These are phyloP conservation scores for Hyppa rectilinea DNA, from an alignment of 2,888 invertebrate genomes.

Conservation along the genomic window DNA sequence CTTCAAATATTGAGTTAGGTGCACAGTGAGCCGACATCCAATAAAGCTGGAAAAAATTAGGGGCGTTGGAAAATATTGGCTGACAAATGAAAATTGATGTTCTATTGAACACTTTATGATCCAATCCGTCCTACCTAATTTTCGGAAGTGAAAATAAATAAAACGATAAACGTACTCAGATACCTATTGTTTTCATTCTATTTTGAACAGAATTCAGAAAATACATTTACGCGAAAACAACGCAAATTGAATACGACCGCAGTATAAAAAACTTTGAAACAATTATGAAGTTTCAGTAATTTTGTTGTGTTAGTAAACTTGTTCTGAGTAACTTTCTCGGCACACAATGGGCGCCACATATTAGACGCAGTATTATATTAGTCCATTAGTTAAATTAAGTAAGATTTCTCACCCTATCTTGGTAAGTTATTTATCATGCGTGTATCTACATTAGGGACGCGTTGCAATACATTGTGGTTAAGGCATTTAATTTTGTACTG, in stretches of 20 bases:
- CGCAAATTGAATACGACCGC: slow-evolving; percentile 64
- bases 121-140: slow-evolving; percentile 31
- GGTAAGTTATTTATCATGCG: slow-evolving; percentile 86
- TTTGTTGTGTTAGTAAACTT: slow-evolving; percentile 69
- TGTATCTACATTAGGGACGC: slow-evolving; percentile 79
- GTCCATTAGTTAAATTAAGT: slow-evolving; percentile 89
- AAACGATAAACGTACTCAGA: slow-evolving; percentile 1
- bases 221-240: slow-evolving; percentile 48
- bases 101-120: slow-evolving; percentile 44
- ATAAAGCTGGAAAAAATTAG: slow-evolving; percentile 70
- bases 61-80: slow-evolving; percentile 72
- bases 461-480: slow-evolving; percentile 86
- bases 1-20: slow-evolving; percentile 76
- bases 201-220: slow-evolving; percentile 19
- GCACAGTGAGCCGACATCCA: slow-evolving; percentile 67
- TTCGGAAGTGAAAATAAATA: slow-evolving; percentile 37
- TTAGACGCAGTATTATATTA: slow-evolving; percentile 78
- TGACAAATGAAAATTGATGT: slow-evolving; percentile 57
- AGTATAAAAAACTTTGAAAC: slow-evolving; percentile 69
- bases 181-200: slow-evolving; percentile 12
- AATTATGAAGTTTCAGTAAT: slow-evolving; percentile 74
- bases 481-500: slow-evolving; percentile 87
- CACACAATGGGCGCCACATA: slow-evolving; percentile 71
- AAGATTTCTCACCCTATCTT: slow-evolving; percentile 87
- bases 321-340: slow-evolving; percentile 67